Evolutionary conservation across 2,888 invertebrate genomes (phyloP).

Genomic region (Tachina lurida): DNA sequence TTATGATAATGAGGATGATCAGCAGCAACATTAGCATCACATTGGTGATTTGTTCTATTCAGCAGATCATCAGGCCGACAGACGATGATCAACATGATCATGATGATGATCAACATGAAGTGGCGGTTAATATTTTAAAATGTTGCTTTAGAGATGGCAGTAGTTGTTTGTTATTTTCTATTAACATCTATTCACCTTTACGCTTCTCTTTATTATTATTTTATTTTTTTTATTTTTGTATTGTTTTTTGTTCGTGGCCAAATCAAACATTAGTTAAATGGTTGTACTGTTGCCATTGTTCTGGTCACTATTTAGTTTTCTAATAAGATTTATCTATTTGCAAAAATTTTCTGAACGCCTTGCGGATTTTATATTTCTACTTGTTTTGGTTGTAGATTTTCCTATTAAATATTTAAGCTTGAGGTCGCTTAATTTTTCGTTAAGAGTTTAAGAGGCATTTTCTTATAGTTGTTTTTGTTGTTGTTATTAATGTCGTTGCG

Average conservation of each 20-base stretch:
- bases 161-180: constrained; percentile 53
- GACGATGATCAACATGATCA: neutral
- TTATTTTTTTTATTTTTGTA: neutral
- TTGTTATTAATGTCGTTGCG: constrained; percentile 34
- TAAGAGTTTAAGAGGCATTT: constrained; percentile 50
- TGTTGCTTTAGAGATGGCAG: constrained; percentile 12
- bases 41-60: constrained; percentile 46
- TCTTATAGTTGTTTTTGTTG: constrained; percentile 17
- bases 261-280: constrained; percentile 68
- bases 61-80: constrained; percentile 39
- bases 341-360: constrained; percentile 63
- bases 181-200: constrained; percentile 59
- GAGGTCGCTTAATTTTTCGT: constrained; percentile 25
- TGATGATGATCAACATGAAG: constrained; percentile 39
- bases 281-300: constrained; percentile 62
- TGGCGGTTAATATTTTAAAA: constrained; percentile 54
- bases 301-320: constrained; percentile 67
- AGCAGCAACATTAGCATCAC: constrained; percentile 26
- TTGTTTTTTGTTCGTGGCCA: constrained; percentile 27
- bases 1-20: constrained; percentile 24
- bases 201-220: constrained; percentile 41
- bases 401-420: constrained; percentile 36
- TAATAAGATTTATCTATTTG: constrained; percentile 71
- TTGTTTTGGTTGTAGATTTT: constrained; percentile 25
- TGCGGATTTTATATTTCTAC: constrained; percentile 37